Conservation (phyloP, 2,888 invertebrate genomes). For the Heterodera filipjevi region DNA sequence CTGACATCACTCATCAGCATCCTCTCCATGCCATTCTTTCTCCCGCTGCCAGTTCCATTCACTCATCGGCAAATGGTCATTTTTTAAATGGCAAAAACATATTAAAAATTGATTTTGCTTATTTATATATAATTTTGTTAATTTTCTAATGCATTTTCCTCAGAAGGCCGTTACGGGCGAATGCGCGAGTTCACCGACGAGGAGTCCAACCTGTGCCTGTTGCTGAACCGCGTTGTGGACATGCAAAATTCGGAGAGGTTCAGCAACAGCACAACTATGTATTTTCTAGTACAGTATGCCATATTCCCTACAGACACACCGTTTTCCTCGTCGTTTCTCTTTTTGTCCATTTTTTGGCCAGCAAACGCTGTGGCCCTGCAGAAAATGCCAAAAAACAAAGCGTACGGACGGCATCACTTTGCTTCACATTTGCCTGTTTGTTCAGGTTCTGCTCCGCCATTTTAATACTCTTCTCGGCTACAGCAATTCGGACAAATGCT, state of each 20-base stretch:
- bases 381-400: slow-evolving; percentile 72
- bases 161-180: slow-evolving; percentile 70
- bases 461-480: slow-evolving; percentile 89
- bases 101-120: neutral
- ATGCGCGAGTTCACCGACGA: slow-evolving; percentile 82
- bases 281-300: neutral
- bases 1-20: neutral
- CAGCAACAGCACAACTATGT: slow-evolving; percentile 69
- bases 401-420: slow-evolving; percentile 71
- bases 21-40: slow-evolving; percentile 6
- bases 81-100: neutral
- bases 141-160: neutral
- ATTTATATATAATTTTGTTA: neutral
- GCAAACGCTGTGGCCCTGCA: slow-evolving; percentile 75
- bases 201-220: slow-evolving; percentile 80
- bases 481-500: slow-evolving; percentile 85
- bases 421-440: slow-evolving; percentile 66
- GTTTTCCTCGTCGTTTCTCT: slow-evolving; percentile 89
- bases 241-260: slow-evolving; percentile 87
- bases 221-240: slow-evolving; percentile 86
- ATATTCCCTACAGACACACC: slow-evolving; percentile 73
- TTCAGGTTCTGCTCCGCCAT: slow-evolving; percentile 71
- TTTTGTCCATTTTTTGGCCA: slow-evolving; percentile 76
- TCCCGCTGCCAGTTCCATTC: neutral
- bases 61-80: neutral